phyloP scores from a whole-genome alignment of 2,888 invertebrate species.

The Conus canariensis region DNA sequence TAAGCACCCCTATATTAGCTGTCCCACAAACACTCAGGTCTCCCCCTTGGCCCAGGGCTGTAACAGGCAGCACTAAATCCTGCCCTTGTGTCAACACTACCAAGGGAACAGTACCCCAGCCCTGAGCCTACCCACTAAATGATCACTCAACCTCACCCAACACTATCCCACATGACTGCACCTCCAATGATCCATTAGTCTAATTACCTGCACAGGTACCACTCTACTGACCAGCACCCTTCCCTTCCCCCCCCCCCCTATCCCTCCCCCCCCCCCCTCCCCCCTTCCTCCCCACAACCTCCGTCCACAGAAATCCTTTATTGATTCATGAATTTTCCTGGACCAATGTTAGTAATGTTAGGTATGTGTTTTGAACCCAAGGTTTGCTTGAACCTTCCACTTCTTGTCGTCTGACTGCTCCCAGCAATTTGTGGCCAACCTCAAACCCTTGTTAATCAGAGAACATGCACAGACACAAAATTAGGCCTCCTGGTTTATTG shows the following conservation, averaged over 20 bases:
- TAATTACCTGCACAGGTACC: no score
- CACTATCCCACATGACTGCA: background rate
- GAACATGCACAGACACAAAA: background rate
- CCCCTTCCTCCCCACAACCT: background rate
- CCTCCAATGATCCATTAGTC: background rate
- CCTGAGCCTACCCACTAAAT: background rate
- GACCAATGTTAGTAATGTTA: no score
- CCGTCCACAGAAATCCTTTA: background rate
- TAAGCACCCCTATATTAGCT: background rate
- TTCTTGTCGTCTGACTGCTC: no score
- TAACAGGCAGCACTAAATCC: background rate
- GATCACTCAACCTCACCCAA: background rate
- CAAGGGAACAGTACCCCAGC: background rate
- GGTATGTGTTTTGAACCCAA: no score
- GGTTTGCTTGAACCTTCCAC: no score
- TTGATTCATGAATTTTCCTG: no score
- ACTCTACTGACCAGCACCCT: background rate
- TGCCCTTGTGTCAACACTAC: background rate
- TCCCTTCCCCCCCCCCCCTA: background rate
- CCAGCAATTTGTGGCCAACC: no score
- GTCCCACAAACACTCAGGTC: background rate
- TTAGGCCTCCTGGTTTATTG: background rate
- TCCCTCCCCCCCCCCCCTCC: background rate
- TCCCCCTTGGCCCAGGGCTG: background rate
- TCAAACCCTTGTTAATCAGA: background rate